These are phyloP conservation scores for Empis stercorea DNA, from an alignment of 2,888 invertebrate genomes.

Conservation along the genomic window DNA sequence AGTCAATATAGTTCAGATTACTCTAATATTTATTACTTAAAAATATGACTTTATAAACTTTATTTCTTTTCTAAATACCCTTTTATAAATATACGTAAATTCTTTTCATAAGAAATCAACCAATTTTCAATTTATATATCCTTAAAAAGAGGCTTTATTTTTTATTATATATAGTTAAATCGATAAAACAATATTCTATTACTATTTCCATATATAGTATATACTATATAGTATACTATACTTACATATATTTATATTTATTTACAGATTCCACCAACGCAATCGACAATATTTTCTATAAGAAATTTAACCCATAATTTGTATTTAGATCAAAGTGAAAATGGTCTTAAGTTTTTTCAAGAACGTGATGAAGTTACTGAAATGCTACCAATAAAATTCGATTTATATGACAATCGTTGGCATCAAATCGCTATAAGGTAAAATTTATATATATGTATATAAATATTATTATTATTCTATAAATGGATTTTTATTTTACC, in stretches of 20 bases:
- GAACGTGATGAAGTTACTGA: constrained; percentile 35
- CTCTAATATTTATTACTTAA: too few species aligned
- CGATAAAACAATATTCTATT: background rate
- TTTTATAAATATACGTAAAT: too few species aligned
- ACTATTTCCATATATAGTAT: too few species aligned
- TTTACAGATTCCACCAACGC: constrained; percentile 13
- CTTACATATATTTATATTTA: too few species aligned
- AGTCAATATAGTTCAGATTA: too few species aligned
- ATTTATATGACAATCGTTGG: constrained; percentile 36
- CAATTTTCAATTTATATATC: too few species aligned
- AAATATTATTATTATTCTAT: background rate
- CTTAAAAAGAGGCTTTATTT: too few species aligned
- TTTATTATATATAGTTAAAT: too few species aligned
- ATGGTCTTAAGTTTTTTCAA: constrained; percentile 32
- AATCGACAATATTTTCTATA: constrained; percentile 31
- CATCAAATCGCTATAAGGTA: constrained; percentile 38
- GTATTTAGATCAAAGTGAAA: constrained; percentile 30
- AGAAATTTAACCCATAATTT: constrained; percentile 33
- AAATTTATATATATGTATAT: constrained; percentile 2
- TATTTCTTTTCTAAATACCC: background rate
- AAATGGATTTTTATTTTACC: too few species aligned
- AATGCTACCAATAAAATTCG: constrained; percentile 36
- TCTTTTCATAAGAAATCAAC: too few species aligned
- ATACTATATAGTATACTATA: too few species aligned
- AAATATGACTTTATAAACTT: too few species aligned